Conservation (phyloP, 2,888 invertebrate species). For the Hemithea aestivaria region DNA sequence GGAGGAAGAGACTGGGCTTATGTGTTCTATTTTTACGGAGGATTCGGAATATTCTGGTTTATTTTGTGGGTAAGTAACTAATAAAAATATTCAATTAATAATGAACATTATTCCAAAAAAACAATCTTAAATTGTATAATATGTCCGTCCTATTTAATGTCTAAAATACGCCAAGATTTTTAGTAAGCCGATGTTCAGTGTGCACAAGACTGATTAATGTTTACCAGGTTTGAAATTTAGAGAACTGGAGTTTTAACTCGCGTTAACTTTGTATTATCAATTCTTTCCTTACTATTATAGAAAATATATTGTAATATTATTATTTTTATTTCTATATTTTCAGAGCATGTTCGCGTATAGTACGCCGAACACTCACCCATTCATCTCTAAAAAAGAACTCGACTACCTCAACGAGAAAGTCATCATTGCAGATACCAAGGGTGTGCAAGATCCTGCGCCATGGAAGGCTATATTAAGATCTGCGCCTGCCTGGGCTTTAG, state of each 20-base stretch:
- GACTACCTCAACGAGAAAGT: constrained; percentile 77
- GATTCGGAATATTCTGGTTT: constrained; percentile 77
- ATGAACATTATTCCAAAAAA: too few species aligned
- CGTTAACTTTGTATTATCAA: too few species aligned
- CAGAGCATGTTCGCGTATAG: constrained; percentile 74
- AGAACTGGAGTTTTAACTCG: too few species aligned
- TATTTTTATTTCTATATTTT: constrained; percentile 21
- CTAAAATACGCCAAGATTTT: too few species aligned
- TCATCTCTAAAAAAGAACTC: constrained; percentile 75
- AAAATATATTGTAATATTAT: background rate
- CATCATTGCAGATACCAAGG: constrained; percentile 65
- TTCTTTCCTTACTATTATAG: constrained; percentile 6
- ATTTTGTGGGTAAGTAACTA: constrained; percentile 60
- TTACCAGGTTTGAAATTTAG: too few species aligned
- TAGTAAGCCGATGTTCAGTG: too few species aligned
- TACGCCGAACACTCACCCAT: constrained; percentile 74
- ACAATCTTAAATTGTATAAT: too few species aligned
- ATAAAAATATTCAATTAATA: too few species aligned
- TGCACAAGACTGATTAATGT: too few species aligned
- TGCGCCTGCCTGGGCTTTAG: constrained; percentile 85
- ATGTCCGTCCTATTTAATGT: too few species aligned
- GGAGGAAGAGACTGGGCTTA: constrained; percentile 74
- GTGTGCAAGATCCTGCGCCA: constrained; percentile 80
- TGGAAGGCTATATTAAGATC: constrained; percentile 84
- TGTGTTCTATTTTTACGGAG: constrained; percentile 80